Percentiles rank a stretch among this genome's conserved stretches.
These are phyloP conservation scores for Protodeltote pygarga DNA, from an alignment of 2,888 invertebrate species.

Conservation along the genomic window DNA sequence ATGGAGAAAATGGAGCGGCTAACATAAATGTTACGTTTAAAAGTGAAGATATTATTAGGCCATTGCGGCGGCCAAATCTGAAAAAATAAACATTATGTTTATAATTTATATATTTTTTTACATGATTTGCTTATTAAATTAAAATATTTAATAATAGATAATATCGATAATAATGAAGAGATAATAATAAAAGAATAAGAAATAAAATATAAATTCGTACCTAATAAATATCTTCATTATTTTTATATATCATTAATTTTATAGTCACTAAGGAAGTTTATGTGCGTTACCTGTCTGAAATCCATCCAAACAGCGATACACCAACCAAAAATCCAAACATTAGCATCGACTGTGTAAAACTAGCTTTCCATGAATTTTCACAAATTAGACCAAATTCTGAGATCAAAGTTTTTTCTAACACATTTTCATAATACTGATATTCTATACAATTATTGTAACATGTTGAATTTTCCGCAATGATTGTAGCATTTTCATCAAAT, in stretches of 20 bases:
- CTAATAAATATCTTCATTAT: too few relatives aligned
- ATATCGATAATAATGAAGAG: not conserved
- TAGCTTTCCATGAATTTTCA: slow-evolving; percentile 62
- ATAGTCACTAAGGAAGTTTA: too few relatives aligned
- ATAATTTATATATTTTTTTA: not conserved
- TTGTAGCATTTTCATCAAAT: slow-evolving; percentile 45
- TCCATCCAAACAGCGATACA: slow-evolving; percentile 67
- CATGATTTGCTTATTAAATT: too few relatives aligned
- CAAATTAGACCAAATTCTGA: slow-evolving; percentile 67
- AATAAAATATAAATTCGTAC: not conserved
- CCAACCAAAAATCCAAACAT: slow-evolving; percentile 67
- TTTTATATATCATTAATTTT: too few relatives aligned
- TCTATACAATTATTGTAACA: slow-evolving; percentile 63
- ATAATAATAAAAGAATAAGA: not conserved
- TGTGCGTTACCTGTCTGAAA: slow-evolving; percentile 62
- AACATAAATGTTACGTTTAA: slow-evolving; percentile 89
- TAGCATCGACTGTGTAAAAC: slow-evolving; percentile 63
- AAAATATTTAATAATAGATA: not conserved
- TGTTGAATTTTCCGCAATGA: slow-evolving; percentile 46
- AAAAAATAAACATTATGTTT: slow-evolving; percentile 24
- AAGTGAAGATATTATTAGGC: slow-evolving; percentile 88
- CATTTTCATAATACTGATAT: slow-evolving; percentile 57
- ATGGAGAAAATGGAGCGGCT: slow-evolving; percentile 88
- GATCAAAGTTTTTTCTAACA: slow-evolving; percentile 61
- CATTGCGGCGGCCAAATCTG: slow-evolving; percentile 79